A percentile compares a stretch with the other conserved stretches of the same genome.
phyloP scores from a whole-genome alignment of 1,140 invertebrate genomes.

The Apis cerana region DNA sequence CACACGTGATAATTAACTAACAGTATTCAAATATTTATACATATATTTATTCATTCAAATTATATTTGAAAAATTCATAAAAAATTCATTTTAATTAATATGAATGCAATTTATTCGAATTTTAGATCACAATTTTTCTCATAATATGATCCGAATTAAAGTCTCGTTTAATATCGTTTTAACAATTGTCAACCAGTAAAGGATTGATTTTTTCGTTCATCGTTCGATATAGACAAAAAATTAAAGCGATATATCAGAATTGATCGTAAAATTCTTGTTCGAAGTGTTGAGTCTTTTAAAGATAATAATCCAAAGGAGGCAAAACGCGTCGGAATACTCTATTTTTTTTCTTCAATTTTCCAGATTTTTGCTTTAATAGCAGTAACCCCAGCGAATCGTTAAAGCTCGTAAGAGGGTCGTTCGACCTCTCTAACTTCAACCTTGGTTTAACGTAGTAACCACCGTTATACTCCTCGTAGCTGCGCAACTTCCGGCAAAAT shows the following conservation, averaged over 20 bases:
- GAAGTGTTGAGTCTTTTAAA: slow-evolving; percentile 8
- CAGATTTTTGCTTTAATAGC: slow-evolving; percentile 4
- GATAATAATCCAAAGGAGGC: slow-evolving; percentile 12
- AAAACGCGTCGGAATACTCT: slow-evolving; percentile 7
- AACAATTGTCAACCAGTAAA: not conserved
- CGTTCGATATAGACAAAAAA: not conserved
- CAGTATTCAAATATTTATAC: too few relatives aligned
- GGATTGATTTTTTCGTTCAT: not conserved
- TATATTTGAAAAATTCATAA: too few relatives aligned
- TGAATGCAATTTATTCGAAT: too few relatives aligned
- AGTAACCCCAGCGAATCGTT: slow-evolving; percentile 41
- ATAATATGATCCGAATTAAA: too few relatives aligned
- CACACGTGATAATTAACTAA: too few relatives aligned
- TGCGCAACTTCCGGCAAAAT: not conserved
- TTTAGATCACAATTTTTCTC: too few relatives aligned
- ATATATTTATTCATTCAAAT: too few relatives aligned
- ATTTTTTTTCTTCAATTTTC: slow-evolving; percentile 41
- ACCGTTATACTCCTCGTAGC: slow-evolving; percentile 22
- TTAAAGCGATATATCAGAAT: not conserved
- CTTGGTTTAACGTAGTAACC: slow-evolving; percentile 13
- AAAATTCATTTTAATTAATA: too few relatives aligned
- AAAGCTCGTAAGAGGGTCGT: slow-evolving; percentile 18
- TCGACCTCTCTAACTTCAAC: slow-evolving; percentile 9
- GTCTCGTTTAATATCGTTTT: too few relatives aligned
- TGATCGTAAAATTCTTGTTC: not conserved